Evolutionary conservation across 2,113 vertebrate genomes (phyloP).

Genomic region (Bujurquina vittata): DNA sequence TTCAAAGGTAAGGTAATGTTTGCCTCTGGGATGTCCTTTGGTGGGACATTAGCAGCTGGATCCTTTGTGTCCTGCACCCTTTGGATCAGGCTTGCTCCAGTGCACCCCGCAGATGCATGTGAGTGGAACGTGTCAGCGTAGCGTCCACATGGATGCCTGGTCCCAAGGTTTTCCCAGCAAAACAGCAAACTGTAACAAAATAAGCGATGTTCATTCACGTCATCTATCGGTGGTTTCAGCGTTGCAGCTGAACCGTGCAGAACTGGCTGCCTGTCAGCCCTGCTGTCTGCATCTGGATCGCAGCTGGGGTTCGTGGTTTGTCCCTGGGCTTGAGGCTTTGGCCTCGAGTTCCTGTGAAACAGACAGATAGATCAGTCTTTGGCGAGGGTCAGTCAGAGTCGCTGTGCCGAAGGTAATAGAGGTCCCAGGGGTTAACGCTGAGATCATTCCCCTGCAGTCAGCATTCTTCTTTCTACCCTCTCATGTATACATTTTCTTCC

Average conservation of each 20-base stretch:
- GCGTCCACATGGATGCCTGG: not conserved
- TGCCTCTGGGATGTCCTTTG: not conserved
- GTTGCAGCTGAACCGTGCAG: not conserved
- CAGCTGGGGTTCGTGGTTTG: slow-evolving; percentile 4
- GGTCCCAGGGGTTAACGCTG: slow-evolving; percentile 51
- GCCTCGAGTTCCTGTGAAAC: slow-evolving; percentile 22
- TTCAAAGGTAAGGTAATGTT: too few species aligned
- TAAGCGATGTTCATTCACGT: not conserved
- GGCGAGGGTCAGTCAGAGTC: slow-evolving; percentile 29
- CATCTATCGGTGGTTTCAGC: not conserved
- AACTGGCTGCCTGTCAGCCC: not conserved
- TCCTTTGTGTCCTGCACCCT: not conserved
- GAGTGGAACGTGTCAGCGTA: not conserved
- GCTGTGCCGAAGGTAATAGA: slow-evolving; percentile 43
- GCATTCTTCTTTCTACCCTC: slow-evolving; percentile 14
- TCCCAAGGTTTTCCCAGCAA: not conserved
- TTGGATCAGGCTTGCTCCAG: not conserved
- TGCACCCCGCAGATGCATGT: too few species aligned
- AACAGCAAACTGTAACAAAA: not conserved
- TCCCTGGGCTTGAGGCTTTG: not conserved
- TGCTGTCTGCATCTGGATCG: not conserved
- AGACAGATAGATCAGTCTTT: slow-evolving; percentile 24
- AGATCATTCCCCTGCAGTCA: slow-evolving; percentile 45
- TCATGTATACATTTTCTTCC: slow-evolving; percentile 4
- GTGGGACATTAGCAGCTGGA: not conserved